Conservation (phyloP, 2,888 invertebrate species). For the Cerceris ruficornis region DNA sequence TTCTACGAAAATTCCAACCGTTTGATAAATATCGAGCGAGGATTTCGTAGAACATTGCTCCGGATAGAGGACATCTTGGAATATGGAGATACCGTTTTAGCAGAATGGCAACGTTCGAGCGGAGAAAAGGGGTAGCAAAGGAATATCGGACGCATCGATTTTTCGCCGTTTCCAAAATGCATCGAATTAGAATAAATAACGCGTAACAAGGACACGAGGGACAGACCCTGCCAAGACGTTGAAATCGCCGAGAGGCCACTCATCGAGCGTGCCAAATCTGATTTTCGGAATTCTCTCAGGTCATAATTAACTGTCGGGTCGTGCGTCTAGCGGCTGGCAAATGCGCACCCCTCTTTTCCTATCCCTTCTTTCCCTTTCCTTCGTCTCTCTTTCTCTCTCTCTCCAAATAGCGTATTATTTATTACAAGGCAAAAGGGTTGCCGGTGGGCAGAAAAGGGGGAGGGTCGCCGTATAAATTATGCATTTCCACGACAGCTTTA, state of each 20-base stretch:
- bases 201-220: conserved; percentile 1
- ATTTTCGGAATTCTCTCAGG: conserved; percentile 38
- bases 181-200: conserved; percentile 10
- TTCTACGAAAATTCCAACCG: neutral
- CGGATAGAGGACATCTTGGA: too few species aligned
- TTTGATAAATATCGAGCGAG: neutral
- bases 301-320: conserved; percentile 56
- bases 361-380: conserved; percentile 22
- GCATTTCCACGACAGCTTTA: conserved; percentile 75
- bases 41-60: neutral
- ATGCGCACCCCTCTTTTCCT: conserved; percentile 31
- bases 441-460: conserved; percentile 33
- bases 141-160: neutral
- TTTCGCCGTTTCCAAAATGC: neutral
- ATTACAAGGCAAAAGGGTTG: conserved; percentile 65
- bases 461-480: conserved; percentile 74
- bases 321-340: conserved; percentile 38
- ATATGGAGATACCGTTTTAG: too few species aligned
- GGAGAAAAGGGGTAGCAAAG: neutral
- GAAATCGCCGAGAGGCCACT: conserved; percentile 3
- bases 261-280: conserved; percentile 42
- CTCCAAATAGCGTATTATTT: conserved; percentile 63
- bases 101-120: neutral
- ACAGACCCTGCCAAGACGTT: neutral
- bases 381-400: conserved; percentile 35